Base-by-base conservation (phyloP, 2,797 vertebrate species). In the Podarcis siculus region DNA sequence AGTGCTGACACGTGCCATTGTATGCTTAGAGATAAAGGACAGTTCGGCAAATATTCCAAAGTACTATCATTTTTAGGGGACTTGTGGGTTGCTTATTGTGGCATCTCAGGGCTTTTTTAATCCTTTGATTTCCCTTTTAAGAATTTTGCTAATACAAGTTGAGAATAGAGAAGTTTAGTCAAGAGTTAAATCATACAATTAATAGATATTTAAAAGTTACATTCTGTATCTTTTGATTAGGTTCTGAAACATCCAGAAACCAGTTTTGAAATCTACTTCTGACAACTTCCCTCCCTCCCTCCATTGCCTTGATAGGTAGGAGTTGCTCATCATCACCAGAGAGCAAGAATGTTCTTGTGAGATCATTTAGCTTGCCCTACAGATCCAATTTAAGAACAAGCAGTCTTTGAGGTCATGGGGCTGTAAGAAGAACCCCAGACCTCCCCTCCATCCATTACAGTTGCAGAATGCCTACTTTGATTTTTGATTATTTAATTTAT, bases 81-180 rank as follows among this genome's bases (percentile, higher is more conserved):
- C 49, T 1, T 12, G 0, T 1, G 13, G 39, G 73, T 85, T 86
- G 19, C 30, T 30, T 8, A 42, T 0, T 42, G 92, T 95, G 95
- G 91, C 95, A 96, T 95, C 95, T 94, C 94, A 92, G 87, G 95
- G 94, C 89, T 84, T 39, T 91, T 90, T 86, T 30, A 37, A 3
- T 78, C 82, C 30, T 15, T 69, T 77, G 91, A 66, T 87, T 90
- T 49, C 69, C 13, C 12, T 58, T 55, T 61, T 10, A 21, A 75
- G 73, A 1, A 88, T 55, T 3, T 1, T 79, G 0, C 27, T 6
- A 23, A 55, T 37, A 55, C 42, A 55, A 3, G 58, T 61, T 5
- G 21, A 61, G 6, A 61, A 45, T 5, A 35, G 4, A 61, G 10
- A 4, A 13, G 25, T 67, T 67, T 42, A 82, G 61, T 66, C 32